Evolutionary conservation across 2,888 invertebrate species (phyloP).

Genomic region (Microchrysa polita): DNA sequence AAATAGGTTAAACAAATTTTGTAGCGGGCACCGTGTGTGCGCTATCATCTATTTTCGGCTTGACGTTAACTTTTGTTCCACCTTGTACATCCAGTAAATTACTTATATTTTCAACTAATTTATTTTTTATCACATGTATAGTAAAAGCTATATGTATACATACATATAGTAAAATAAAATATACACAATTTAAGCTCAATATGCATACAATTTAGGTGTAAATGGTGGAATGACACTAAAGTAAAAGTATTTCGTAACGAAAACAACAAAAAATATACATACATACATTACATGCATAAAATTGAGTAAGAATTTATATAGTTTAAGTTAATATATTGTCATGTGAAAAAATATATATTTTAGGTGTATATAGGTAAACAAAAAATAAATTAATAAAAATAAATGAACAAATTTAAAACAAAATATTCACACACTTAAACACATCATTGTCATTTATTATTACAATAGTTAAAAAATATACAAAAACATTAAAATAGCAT

Average conservation of each 20-base stretch:
- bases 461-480: neutral
- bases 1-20: too few relatives aligned
- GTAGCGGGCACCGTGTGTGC: too few relatives aligned
- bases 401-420: neutral
- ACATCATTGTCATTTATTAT: conserved; percentile 18
- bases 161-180: conserved; percentile 2
- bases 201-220: conserved; percentile 6
- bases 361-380: too few relatives aligned
- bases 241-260: conserved; percentile 46
- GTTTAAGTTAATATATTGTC: too few relatives aligned
- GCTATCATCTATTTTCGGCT: too few relatives aligned
- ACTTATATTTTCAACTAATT: neutral
- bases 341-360: too few relatives aligned
- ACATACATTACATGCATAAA: neutral
- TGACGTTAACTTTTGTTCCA: neutral
- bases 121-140: neutral
- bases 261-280: conserved; percentile 23
- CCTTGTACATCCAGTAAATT: neutral
- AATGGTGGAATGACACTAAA: conserved; percentile 45
- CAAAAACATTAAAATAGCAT: neutral
- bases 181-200: conserved; percentile 14
- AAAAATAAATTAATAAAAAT: too few relatives aligned
- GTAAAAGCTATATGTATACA: neutral
- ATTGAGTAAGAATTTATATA: neutral
- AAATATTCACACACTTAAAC: neutral